A percentile compares a stretch with the other conserved stretches of the same genome.
phyloP scores from a whole-genome alignment of 2,888 invertebrate genomes.

The Periphyllus acericola region DNA sequence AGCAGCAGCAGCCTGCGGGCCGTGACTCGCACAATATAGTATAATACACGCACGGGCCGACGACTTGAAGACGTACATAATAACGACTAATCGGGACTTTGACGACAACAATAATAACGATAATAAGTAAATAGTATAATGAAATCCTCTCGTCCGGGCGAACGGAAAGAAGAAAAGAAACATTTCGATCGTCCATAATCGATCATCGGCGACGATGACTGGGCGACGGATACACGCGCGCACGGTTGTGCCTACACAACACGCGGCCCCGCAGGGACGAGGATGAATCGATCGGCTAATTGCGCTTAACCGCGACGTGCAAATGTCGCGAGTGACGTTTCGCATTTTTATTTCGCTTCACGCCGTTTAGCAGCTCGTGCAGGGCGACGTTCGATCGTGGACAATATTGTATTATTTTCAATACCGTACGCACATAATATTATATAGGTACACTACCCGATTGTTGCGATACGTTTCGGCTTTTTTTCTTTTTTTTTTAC shows the following conservation, averaged over 20 bases:
- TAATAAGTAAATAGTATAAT: neutral
- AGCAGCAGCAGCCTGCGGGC: neutral
- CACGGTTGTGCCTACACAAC: no score
- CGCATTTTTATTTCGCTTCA: neutral
- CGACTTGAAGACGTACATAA: neutral
- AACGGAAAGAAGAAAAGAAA: neutral
- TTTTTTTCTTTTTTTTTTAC: neutral
- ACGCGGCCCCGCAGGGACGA: neutral
- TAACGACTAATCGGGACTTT: neutral
- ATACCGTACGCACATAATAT: neutral
- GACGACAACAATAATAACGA: neutral
- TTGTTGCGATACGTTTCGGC: slow-evolving; percentile 1
- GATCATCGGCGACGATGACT: slow-evolving; percentile 32
- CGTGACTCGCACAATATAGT: neutral
- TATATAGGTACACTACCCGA: no score
- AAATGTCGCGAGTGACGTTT: neutral
- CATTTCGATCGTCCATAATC: slow-evolving; percentile 11
- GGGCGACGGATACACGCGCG: neutral
- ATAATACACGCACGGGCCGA: neutral
- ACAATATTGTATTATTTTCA: neutral
- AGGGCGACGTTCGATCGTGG: slow-evolving; percentile 1
- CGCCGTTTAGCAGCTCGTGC: neutral
- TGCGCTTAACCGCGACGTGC: neutral
- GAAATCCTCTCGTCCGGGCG: no score
- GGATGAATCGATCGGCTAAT: slow-evolving; percentile 38